Evolutionary conservation across 2,888 invertebrate species (phyloP).

Genomic region (Apodemia duryi): DNA sequence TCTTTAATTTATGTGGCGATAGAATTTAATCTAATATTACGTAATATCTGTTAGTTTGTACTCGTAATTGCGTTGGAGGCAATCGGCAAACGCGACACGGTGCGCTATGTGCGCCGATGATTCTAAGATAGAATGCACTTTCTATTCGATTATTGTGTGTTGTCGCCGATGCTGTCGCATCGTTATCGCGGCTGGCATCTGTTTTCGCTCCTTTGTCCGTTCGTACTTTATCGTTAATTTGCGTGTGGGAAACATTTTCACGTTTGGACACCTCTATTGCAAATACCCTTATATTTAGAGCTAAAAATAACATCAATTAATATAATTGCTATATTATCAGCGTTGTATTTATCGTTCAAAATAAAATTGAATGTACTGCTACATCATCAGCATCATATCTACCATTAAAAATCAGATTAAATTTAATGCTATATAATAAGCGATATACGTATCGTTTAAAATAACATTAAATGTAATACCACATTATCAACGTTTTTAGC

Average conservation of each 20-base stretch:
- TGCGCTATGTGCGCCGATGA: slow-evolving; percentile 29
- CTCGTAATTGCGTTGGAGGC: not conserved
- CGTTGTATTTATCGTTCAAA: no score
- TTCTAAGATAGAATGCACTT: slow-evolving; percentile 38
- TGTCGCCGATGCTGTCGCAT: slow-evolving; percentile 46
- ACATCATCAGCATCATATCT: no score
- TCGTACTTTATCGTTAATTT: slow-evolving; percentile 46
- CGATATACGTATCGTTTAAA: no score
- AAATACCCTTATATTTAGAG: slow-evolving; percentile 30
- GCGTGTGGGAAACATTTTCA: slow-evolving; percentile 41
- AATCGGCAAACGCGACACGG: not conserved
- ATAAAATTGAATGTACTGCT: no score
- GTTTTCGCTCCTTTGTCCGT: slow-evolving; percentile 55
- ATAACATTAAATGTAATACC: slow-evolving; percentile 15
- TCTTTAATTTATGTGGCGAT: no score
- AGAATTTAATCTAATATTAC: not conserved
- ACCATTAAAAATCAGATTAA: slow-evolving; percentile 9
- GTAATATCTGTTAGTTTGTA: not conserved
- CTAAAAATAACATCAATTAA: not conserved
- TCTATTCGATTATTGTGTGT: slow-evolving; percentile 55
- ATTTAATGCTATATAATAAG: no score
- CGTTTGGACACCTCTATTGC: slow-evolving; percentile 30
- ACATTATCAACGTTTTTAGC: no score
- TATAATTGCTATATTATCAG: not conserved
- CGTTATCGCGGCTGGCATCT: slow-evolving; percentile 48